Percentiles rank a stretch among this genome's conserved stretches.
Conservation (phyloP, 2,888 invertebrate species). For the Diarsia dahlii region DNA sequence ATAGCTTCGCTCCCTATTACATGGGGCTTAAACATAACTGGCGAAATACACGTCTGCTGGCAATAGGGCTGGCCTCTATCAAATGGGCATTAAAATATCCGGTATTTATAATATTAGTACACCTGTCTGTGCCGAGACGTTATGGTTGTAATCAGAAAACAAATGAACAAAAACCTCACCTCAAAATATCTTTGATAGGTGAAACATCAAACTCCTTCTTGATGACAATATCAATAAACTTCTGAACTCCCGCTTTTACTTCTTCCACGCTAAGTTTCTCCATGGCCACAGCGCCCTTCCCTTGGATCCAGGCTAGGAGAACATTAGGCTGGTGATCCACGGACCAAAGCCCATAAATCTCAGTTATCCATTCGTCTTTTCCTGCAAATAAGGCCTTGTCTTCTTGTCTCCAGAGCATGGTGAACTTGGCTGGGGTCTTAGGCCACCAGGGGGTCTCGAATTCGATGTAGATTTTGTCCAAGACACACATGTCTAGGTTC, state of each 20-base stretch:
- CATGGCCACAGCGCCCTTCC: conserved; percentile 91
- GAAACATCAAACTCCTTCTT: conserved; percentile 88
- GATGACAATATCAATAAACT: conserved; percentile 89
- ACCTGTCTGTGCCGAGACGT: too few species aligned
- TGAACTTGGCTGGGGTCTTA: conserved; percentile 84
- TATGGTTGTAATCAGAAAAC: too few species aligned
- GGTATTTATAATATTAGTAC: too few species aligned
- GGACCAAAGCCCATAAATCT: conserved; percentile 91
- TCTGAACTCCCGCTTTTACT: conserved; percentile 89
- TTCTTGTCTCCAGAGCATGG: conserved; percentile 90
- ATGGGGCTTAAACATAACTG: neutral
- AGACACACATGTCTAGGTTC: conserved; percentile 92
- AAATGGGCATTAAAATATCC: neutral
- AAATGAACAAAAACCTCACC: conserved; percentile 77
- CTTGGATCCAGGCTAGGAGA: conserved; percentile 92
- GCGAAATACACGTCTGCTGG: too few species aligned
- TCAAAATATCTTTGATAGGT: conserved; percentile 87
- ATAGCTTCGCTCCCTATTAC: neutral
- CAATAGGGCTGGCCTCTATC: too few species aligned
- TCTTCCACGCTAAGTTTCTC: conserved; percentile 90
- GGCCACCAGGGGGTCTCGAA: conserved; percentile 93
- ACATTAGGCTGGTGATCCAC: conserved; percentile 91
- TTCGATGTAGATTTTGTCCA: conserved; percentile 93
- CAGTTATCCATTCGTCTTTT: conserved; percentile 91
- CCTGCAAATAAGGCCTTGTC: conserved; percentile 86